Conservation (phyloP, 2,113 vertebrate species). For the Bubalus kerabau region DNA sequence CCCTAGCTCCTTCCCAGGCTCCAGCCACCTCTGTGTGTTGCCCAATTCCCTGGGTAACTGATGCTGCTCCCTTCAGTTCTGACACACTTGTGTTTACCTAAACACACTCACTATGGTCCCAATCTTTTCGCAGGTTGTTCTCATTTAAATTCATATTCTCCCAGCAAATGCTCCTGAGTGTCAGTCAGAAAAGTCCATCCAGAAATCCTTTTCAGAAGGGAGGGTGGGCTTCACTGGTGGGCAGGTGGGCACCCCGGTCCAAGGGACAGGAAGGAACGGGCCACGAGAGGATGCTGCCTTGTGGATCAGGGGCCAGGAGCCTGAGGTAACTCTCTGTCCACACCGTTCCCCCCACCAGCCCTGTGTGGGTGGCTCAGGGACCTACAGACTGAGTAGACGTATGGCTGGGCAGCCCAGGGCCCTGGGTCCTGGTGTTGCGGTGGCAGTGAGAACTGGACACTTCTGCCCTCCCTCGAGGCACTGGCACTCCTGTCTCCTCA, state of each 20-base stretch:
- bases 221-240: neutral
- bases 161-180: neutral
- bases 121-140: neutral
- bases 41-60: rapidly evolving
- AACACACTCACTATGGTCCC: neutral
- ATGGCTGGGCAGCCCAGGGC: neutral
- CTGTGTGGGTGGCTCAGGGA: neutral
- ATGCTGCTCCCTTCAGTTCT: rapidly evolving
- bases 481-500: neutral
- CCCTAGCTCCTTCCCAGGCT: neutral
- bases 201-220: rapidly evolving
- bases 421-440: neutral
- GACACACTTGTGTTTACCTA: rapidly evolving
- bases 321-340: neutral
- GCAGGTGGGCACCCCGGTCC: rapidly evolving
- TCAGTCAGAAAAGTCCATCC: neutral
- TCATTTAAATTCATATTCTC: neutral
- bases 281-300: neutral
- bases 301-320: too few species aligned
- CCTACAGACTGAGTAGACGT: neutral
- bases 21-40: neutral
- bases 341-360: neutral
- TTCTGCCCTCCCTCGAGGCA: neutral
- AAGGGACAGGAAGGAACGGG: rapidly evolving
- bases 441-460: neutral